Conservation (phyloP, 2,113 vertebrate genomes). For the Macrotis lagotis region DNA sequence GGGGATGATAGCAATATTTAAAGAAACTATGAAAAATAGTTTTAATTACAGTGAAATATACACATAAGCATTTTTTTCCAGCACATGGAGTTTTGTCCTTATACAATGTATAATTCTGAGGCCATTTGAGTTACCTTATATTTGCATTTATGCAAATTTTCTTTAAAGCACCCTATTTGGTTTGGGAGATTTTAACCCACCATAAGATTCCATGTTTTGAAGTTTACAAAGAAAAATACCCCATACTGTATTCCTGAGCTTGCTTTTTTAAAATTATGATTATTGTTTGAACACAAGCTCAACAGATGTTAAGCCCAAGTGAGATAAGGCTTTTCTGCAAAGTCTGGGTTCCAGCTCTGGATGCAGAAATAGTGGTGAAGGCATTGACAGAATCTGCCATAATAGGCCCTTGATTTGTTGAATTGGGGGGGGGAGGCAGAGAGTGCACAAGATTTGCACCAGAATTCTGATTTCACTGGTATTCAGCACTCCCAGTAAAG, state of each 20-base stretch:
- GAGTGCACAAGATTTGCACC: not conserved
- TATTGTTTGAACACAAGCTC: constrained; percentile 23
- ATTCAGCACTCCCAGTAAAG: not conserved
- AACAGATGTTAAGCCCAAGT: constrained; percentile 18
- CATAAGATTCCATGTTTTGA: constrained; percentile 16
- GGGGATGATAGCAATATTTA: not conserved
- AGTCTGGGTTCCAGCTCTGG: not conserved
- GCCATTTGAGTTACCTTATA: not conserved
- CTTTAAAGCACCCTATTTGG: constrained; percentile 23
- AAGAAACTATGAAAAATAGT: not conserved
- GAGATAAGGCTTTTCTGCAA: not conserved
- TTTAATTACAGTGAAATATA: constrained; percentile 18
- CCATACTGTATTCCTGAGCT: not conserved
- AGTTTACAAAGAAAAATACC: not conserved
- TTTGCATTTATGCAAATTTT: constrained; percentile 34
- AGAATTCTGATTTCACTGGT: not conserved
- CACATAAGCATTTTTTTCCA: not conserved
- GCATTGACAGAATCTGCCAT: not conserved
- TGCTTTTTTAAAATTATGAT: not conserved
- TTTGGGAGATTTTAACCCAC: constrained; percentile 26
- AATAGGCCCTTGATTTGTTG: not conserved
- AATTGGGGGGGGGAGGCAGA: not conserved
- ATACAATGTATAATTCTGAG: constrained; percentile 12
- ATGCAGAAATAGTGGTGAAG: not conserved
- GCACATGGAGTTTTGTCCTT: not conserved